Percentiles rank a stretch among this genome's conserved stretches.
Conservation (phyloP, 1,140 invertebrate genomes). For the Oryzaephilus surinamensis region DNA sequence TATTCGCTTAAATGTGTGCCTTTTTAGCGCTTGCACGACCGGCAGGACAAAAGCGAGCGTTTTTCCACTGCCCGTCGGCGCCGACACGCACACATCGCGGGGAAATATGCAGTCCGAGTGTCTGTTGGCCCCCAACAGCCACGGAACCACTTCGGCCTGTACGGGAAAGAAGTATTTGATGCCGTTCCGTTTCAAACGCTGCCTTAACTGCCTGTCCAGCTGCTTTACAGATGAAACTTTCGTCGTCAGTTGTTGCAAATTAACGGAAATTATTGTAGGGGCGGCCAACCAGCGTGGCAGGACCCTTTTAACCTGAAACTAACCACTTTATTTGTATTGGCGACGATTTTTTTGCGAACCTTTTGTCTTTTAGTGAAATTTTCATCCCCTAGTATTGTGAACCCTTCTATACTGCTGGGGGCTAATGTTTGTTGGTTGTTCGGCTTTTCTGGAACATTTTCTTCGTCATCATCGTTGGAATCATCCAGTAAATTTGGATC, state of each 20-base stretch:
- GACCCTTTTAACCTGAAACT: constrained; percentile 45
- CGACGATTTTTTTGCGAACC: no score
- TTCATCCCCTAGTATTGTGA: not conserved
- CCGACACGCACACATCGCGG: constrained; percentile 90
- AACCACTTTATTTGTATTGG: no score
- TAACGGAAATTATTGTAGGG: constrained; percentile 61
- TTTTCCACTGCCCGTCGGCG: constrained; percentile 97
- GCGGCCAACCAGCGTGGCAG: constrained; percentile 79
- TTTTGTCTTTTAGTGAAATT: not conserved
- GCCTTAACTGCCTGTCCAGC: constrained; percentile 51
- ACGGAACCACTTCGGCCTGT: constrained; percentile 76
- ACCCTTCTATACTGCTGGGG: not conserved
- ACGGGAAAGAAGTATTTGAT: constrained; percentile 77
- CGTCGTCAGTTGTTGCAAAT: constrained; percentile 50
- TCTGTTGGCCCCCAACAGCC: constrained; percentile 54
- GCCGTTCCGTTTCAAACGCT: constrained; percentile 58
- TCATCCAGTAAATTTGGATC: not conserved
- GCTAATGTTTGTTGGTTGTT: no score
- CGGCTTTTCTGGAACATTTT: not conserved
- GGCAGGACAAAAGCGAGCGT: constrained; percentile 91
- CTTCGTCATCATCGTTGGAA: not conserved
- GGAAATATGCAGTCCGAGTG: constrained; percentile 53
- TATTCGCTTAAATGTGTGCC: constrained; percentile 47
- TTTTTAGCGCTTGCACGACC: constrained; percentile 63
- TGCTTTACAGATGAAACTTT: constrained; percentile 48